Percentiles rank a stretch among this genome's conserved stretches.
Evolutionary conservation across 2,797 vertebrate genomes (phyloP).

Genomic region (Xyrichtys novacula): DNA sequence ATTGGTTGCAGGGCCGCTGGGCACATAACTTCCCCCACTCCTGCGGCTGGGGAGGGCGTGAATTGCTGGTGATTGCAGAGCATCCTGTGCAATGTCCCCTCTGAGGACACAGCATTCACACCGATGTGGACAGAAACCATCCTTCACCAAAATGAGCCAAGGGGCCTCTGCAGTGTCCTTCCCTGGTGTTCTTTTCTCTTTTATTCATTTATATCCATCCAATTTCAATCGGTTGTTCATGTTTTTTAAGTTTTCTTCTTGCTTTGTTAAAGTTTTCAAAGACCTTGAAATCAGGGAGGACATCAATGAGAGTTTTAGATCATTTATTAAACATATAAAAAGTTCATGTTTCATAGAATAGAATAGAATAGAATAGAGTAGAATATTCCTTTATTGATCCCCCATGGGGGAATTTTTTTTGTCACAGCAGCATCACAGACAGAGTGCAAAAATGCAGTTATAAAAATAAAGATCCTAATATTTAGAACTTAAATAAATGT

Average conservation of each 20-base stretch:
- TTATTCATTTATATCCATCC: background rate
- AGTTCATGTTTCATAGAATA: too few species aligned
- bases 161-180: constrained; percentile 23
- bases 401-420: too few species aligned
- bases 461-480: too few species aligned
- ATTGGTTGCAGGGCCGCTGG: constrained; percentile 45
- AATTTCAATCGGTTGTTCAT: background rate
- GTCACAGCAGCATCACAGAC: too few species aligned
- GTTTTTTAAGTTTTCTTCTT: background rate
- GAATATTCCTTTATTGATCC: too few species aligned
- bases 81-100: constrained; percentile 45
- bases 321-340: too few species aligned
- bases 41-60: constrained; percentile 16
- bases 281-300: too few species aligned
- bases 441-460: too few species aligned
- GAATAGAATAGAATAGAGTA: too few species aligned
- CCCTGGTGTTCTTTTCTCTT: background rate
- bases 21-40: constrained; percentile 18
- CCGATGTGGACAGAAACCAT: constrained; percentile 48
- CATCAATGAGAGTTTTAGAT: too few species aligned
- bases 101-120: constrained; percentile 50
- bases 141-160: constrained; percentile 59
- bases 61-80: constrained; percentile 53
- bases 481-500: too few species aligned
- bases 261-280: too few species aligned